phyloP scores from a whole-genome alignment of 2,888 invertebrate species.

The Cynaeus angustus region DNA sequence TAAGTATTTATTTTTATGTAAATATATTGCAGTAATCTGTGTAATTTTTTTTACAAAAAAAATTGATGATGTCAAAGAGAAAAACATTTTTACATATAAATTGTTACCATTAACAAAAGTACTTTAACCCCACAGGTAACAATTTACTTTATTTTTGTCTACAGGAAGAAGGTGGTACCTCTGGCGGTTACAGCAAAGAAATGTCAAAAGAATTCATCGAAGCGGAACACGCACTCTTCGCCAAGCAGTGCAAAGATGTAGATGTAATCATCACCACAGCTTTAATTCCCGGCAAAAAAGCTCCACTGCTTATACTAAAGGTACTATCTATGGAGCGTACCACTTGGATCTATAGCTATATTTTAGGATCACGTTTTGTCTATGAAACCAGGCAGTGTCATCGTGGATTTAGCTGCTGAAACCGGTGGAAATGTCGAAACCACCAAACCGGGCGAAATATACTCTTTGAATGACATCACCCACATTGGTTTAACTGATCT shows the following conservation, averaged over 20 bases:
- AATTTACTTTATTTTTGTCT: neutral
- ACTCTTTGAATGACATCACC: slow-evolving; percentile 84
- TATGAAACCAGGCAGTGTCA: slow-evolving; percentile 92
- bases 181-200: slow-evolving; percentile 89
- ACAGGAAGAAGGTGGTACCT: slow-evolving; percentile 81
- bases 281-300: slow-evolving; percentile 89
- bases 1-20: too few species aligned
- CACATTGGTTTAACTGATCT: slow-evolving; percentile 91
- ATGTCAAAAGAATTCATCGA: slow-evolving; percentile 90
- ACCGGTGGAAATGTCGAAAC: slow-evolving; percentile 91
- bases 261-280: slow-evolving; percentile 94
- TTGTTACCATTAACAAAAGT: too few species aligned
- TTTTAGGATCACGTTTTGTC: slow-evolving; percentile 81
- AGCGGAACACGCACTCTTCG: slow-evolving; percentile 89
- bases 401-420: slow-evolving; percentile 92
- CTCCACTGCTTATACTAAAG: slow-evolving; percentile 86
- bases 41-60: too few species aligned
- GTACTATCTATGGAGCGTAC: slow-evolving; percentile 69
- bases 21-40: too few species aligned
- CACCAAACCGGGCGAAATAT: slow-evolving; percentile 84
- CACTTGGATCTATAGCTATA: neutral
- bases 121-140: too few species aligned
- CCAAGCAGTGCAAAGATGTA: slow-evolving; percentile 88
- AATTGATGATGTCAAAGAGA: too few species aligned
- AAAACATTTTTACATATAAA: too few species aligned